Base-by-base conservation (phyloP, 2,113 vertebrate genomes). In the Maccullochella peelii region DNA sequence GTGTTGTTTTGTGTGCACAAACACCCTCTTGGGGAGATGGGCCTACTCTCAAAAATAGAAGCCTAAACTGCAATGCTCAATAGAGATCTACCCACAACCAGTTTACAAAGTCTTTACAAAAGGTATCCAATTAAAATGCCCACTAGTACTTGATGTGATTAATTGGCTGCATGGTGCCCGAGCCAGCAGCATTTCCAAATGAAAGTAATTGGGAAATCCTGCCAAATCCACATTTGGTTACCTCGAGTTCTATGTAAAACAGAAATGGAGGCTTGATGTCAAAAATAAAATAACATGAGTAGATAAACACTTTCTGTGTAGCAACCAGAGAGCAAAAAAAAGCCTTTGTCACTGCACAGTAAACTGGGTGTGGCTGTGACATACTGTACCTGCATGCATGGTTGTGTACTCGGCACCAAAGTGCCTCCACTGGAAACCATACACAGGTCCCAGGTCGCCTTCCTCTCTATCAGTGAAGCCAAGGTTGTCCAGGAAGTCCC, bases 381-480 rank as follows among this genome's bases (percentile, higher is more conserved):
- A 65, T 6, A 4, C 40, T 21, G n/a, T 84, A 98, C 98, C 98
- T 95, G 96, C 91, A 49, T 97, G 94, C 96, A 97, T 97, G 92
- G 97, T 92, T 90, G 96, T 97, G 94, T 99, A 99, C 59, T 99
- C 97, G 5, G 98, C 97, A 73, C 98, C 98, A 92, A 96, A 99
- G 90, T 99, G 98, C 82, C 98, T 96, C 98, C 98, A 99, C 83
- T 99, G 98, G 93, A 99, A 99, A 44, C 98, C 98, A 78, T 99
- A 99, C 23, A 99, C 96, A 0, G 98, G 98, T 2, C 98, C 98
- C 75, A 99, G 94, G 89, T 99, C 98, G 2, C 98, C 98, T 91
- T 99, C 98, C 77, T 97, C 97, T 84, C 98, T 90, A 30, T 84
- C 84, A 3, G 81, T 95, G 84, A 99, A 99, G 12, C 98, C 98